Base-by-base conservation (phyloP, 2,888 invertebrate genomes). In the Yponomeuta malinellus region DNA sequence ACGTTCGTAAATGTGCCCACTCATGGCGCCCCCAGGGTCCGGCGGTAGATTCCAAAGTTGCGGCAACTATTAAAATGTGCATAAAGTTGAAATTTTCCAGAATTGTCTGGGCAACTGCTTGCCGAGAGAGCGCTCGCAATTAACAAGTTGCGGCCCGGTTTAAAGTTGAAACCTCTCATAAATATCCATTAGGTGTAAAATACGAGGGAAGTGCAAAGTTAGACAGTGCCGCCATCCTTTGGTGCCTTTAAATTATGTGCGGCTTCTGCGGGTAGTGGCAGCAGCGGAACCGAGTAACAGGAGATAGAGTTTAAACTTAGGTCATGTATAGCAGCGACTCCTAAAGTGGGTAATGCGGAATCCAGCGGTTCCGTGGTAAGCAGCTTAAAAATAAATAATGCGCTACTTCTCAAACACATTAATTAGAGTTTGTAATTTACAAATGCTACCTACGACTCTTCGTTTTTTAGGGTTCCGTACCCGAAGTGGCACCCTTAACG, bases 201-300 rank as follows among this genome's bases (percentile, higher is more conserved):
- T 91, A 90, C 89, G 90, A 79, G 84, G 80, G 83, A 91, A 91
- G 91, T 90, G 91, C 83, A 88, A 90, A 91, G 91, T 91, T 92
- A 87, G 89, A 88, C 90, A 83, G 81, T 79, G 83, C 83, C 83
- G 77, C 84, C 88, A 90, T 90, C 90, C 90, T 90, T 91, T 88
- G 84, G 89, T 77, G 87, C 86, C 83, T 81, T 85, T 90, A 89
- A 90, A 88, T 91, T 90, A 90, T 89, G 83, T 85, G 88, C 77
- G 84, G 80, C 78, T 90, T 88, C 84, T 84, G 79, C 79, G 77
- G 73, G 85, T 87, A 87, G 73, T 66, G 88, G 76, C 74, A 63
- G 82, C 84, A 85, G 68, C 29, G 31, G 31, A 6, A n/a, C 52
- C 15, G 52, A 59, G 52, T 43, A 5, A 43, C 43, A 1, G 43